Evolutionary conservation across 92 coral and sea anemone species (phyloP), one percentile per base, ranked within the genome.

Genomic region (Zoanthus solanderi): DNA sequence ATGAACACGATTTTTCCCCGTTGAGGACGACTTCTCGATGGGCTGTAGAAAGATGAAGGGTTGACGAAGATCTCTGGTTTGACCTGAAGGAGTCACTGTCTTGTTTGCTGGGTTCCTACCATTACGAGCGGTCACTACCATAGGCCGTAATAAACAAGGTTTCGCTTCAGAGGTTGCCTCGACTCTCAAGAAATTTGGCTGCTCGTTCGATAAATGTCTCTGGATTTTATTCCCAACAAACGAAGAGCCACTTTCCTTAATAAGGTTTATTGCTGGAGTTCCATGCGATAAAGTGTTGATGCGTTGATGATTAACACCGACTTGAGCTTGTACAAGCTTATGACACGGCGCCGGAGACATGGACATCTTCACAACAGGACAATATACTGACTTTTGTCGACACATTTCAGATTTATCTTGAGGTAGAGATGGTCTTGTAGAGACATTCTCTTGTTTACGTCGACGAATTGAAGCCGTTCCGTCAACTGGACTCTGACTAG

Each of bases 351-450:
- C 53, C 9, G 58, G 7, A 58, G 83, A 52, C 44, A n/a, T 31
- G 14, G 44, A 53, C 2, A 42, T 56, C 34, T 63, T 78, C 68
- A 48, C 56, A 6, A 18, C 83, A 32, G 84, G 84, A 69, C 66
- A 42, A 32, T 58, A 72, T 7, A 79, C 72, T 9, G 84, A 61
- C 16, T 79, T 71, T 42, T 29, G 71, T 79, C 16, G 45, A 44
- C 45, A 16, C 47, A 17, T 61, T 60, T 57, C 60, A 23, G 56
- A 42, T 60, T 57, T 79, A 23, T 16, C 71, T 45, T 42, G 56
- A 13, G 72, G 29, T 8, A 45, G 23, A 60, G 60, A 12, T n/a
- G 45, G 66, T 18, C 18, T 31, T 61, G 84, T 13, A 15, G 72
- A 60, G 34, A 9, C 34, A 37, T 5, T 6, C 72, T 17, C 23